Evolutionary conservation across 2,797 vertebrate genomes (phyloP).

Genomic region (Phyllotis vaccarum): DNA sequence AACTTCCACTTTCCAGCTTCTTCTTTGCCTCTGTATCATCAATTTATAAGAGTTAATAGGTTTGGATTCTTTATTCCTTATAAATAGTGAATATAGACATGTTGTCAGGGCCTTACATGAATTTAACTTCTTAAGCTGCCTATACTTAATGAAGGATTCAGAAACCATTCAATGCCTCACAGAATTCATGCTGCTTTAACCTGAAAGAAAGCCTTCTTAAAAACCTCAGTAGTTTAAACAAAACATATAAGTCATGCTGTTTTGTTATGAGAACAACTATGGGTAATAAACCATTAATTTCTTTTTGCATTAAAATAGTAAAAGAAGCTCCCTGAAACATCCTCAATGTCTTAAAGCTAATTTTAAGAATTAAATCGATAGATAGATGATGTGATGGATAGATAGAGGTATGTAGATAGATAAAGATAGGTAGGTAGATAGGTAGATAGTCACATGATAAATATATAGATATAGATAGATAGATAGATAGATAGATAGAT

Average conservation of each 20-base stretch:
- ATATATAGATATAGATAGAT: no score
- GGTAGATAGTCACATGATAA: no score
- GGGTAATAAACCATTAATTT: not conserved
- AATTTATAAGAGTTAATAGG: not conserved
- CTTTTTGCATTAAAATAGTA: not conserved
- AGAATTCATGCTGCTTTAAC: not conserved
- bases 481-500: not conserved
- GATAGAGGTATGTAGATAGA: no score
- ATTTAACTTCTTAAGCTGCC: not conserved
- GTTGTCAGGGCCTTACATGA: not conserved
- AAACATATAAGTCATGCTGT: not conserved
- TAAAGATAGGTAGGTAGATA: no score
- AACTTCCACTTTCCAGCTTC: not conserved
- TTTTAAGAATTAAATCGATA: not conserved
- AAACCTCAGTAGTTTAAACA: not conserved
- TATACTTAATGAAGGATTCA: not conserved
- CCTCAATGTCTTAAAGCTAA: not conserved
- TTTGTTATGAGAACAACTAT: not conserved
- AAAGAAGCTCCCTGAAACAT: not conserved
- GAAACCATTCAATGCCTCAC: not conserved
- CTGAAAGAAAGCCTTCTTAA: not conserved
- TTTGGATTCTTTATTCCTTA: not conserved
- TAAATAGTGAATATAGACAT: not conserved
- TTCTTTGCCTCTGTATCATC: not conserved
- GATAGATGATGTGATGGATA: not conserved